These are phyloP conservation scores for Eptatretus burgeri DNA, from an alignment of 2,113 vertebrate species.

Conservation along the genomic window DNA sequence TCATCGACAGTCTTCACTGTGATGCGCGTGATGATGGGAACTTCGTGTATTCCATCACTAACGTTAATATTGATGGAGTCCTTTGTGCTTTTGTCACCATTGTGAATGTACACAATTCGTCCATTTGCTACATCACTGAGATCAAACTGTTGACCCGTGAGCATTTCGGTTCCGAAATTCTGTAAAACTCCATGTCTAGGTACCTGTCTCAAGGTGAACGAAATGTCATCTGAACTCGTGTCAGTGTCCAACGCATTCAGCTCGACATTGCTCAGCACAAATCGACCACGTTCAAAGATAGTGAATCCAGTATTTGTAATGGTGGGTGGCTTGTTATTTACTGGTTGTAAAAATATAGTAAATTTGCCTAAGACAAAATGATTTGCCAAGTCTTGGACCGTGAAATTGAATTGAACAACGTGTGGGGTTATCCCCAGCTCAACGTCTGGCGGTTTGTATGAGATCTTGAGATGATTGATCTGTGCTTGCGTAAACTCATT, in stretches of 20 bases:
- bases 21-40: conserved; percentile 47
- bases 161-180: conserved; percentile 25
- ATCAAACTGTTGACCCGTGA: conserved; percentile 27
- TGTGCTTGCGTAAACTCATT: conserved; percentile 66
- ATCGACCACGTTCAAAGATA: conserved; percentile 29
- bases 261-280: conserved; percentile 31
- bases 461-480: conserved; percentile 79
- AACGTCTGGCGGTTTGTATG: conserved; percentile 45
- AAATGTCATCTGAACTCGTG: conserved; percentile 33
- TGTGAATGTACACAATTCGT: conserved; percentile 35
- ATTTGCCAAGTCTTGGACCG: conserved; percentile 44
- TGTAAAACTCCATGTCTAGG: conserved; percentile 37
- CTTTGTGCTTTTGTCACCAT: conserved; percentile 27
- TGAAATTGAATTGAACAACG: conserved; percentile 49
- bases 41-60: conserved; percentile 48
- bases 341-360: conserved; percentile 48
- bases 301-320: conserved; percentile 63
- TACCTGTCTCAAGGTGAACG: conserved; percentile 37
- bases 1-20: conserved; percentile 34
- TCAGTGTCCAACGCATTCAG: conserved; percentile 43
- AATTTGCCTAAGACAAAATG: conserved; percentile 36
- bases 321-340: conserved; percentile 62
- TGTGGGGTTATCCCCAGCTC: conserved; percentile 55
- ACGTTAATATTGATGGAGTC: conserved; percentile 52
- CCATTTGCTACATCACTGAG: conserved; percentile 39